Conservation (phyloP, 2,888 invertebrate genomes). For the Xestia ashworthii region DNA sequence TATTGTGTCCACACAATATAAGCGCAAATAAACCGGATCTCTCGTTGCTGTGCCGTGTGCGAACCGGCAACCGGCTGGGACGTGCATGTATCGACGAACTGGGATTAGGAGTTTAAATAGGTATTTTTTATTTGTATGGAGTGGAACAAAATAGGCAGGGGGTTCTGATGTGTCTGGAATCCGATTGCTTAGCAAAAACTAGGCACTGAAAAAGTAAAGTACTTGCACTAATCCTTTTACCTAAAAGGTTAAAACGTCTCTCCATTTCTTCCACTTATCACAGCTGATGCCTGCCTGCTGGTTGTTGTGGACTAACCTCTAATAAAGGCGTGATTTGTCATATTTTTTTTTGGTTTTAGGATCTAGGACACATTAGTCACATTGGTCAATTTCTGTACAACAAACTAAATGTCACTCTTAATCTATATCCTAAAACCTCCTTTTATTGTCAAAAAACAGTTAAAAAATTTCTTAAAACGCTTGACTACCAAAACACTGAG, state of each 20-base stretch:
- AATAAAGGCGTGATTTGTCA: too few species aligned
- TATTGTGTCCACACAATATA: slow-evolving; percentile 90
- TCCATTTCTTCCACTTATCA: not conserved
- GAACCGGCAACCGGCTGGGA: slow-evolving; percentile 10
- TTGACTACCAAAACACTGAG: too few species aligned
- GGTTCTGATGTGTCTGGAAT: not conserved
- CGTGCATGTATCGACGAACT: slow-evolving; percentile 8
- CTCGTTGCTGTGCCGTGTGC: slow-evolving; percentile 57
- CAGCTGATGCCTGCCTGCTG: too few species aligned
- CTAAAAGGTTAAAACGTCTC: too few species aligned
- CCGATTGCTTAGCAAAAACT: not conserved
- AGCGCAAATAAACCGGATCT: slow-evolving; percentile 89
- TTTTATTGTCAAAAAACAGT: too few species aligned
- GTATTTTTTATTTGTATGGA: not conserved
- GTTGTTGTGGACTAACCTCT: not conserved
- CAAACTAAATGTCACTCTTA: too few species aligned
- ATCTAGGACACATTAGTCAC: too few species aligned
- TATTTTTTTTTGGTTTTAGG: too few species aligned
- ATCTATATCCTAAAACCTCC: too few species aligned
- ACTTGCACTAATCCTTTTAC: too few species aligned
- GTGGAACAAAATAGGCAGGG: not conserved
- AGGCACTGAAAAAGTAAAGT: not conserved
- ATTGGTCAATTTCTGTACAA: too few species aligned
- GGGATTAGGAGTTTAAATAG: not conserved
- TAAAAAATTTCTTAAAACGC: too few species aligned